Evolutionary conservation across 2,113 vertebrate species (phyloP).

Genomic region (human (Homo sapiens)): DNA sequence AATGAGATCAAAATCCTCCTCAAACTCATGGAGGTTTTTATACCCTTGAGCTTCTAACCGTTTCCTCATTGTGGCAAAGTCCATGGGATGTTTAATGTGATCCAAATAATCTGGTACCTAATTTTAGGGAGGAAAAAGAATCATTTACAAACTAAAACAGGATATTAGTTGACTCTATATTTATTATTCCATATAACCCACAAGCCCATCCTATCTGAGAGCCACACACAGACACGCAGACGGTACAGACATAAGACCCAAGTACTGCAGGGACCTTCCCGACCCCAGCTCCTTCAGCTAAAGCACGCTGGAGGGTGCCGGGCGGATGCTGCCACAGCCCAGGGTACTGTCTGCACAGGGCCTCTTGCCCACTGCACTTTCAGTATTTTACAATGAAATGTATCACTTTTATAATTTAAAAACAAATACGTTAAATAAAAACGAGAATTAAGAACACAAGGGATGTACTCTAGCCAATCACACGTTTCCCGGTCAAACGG

Average conservation of each 20-base stretch:
- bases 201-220: accelerated
- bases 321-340: accelerated
- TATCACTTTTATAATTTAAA: not conserved
- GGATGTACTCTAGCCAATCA: accelerated
- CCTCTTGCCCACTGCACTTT: no score
- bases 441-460: accelerated
- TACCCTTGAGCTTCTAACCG: slow-evolving; percentile 93
- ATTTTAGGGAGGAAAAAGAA: slow-evolving; percentile 41
- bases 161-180: no score
- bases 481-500: not conserved
- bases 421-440: not conserved
- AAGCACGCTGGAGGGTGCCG: accelerated
- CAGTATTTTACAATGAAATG: accelerated
- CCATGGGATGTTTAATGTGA: slow-evolving; percentile 97
- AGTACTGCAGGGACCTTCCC: not conserved
- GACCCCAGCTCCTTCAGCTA: not conserved
- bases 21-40: slow-evolving; percentile 92
- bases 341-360: accelerated
- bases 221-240: not conserved
- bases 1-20: slow-evolving; percentile 96
- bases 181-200: accelerated
- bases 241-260: accelerated
- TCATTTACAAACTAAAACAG: slow-evolving; percentile 45
- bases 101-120: slow-evolving; percentile 98
- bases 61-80: slow-evolving; percentile 96